phyloP scores from a whole-genome alignment of 2,113 vertebrate species.

The Oreochromis spilurus region DNA sequence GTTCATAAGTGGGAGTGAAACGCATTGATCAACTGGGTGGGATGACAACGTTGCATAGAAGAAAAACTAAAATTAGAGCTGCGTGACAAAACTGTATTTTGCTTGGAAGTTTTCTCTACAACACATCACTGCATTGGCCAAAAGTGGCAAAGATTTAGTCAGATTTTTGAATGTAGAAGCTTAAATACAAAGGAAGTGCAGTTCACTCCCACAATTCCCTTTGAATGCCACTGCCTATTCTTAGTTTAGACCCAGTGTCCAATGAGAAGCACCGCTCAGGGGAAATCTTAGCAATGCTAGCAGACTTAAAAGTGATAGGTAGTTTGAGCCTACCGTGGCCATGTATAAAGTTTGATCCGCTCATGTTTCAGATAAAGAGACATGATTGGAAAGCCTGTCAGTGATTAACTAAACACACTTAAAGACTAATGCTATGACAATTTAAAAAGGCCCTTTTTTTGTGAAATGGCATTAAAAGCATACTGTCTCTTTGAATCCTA shows the following conservation, averaged over 20 bases:
- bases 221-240: slow-evolving; percentile 43
- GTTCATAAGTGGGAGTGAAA: slow-evolving; percentile 67
- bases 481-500: slow-evolving; percentile 74
- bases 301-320: slow-evolving; percentile 1
- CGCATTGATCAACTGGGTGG: not conserved
- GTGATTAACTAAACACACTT: slow-evolving; percentile 24
- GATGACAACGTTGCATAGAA: slow-evolving; percentile 35
- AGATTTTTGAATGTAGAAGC: slow-evolving; percentile 3
- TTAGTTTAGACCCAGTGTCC: slow-evolving; percentile 3
- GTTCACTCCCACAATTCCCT: slow-evolving; percentile 51
- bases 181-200: slow-evolving; percentile 4
- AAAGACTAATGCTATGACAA: slow-evolving; percentile 32
- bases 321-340: slow-evolving; percentile 3
- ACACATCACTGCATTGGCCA: slow-evolving; percentile 10
- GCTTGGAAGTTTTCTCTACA: not conserved
- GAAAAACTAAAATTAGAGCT: not conserved
- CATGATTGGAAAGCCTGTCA: not conserved
- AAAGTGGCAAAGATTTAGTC: slow-evolving; percentile 16
- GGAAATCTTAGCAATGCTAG: slow-evolving; percentile 10
- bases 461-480: slow-evolving; percentile 69
- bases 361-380: slow-evolving; percentile 1
- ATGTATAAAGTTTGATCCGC: not conserved
- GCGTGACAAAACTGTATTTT: not conserved
- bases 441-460: slow-evolving; percentile 59
- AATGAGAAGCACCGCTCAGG: slow-evolving; percentile 1